These are phyloP conservation scores for Rhea pennata DNA, from an alignment of 2,113 vertebrate genomes.

Conservation along the genomic window DNA sequence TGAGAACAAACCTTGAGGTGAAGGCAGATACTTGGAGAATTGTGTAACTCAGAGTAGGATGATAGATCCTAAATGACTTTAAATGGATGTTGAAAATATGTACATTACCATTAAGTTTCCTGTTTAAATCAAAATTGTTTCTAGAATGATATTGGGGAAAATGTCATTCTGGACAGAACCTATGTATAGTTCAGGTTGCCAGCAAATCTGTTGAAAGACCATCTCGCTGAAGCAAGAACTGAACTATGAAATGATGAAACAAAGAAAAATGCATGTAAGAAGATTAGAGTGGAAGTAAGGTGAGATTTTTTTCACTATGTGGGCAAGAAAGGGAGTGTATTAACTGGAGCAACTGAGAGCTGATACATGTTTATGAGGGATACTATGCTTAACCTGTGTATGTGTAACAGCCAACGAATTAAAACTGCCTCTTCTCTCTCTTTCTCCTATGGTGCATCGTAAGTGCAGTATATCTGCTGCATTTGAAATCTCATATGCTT, in stretches of 20 bases:
- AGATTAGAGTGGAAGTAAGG: neutral
- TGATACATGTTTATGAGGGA: neutral
- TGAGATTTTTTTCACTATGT: neutral
- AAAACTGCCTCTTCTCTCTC: neutral
- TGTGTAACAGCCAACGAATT: neutral
- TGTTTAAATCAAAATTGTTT: slow-evolving; percentile 1
- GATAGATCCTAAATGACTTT: neutral
- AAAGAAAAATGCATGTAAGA: slow-evolving; percentile 10
- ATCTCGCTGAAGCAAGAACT: slow-evolving; percentile 25
- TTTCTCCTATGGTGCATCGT: neutral
- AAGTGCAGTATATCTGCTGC: neutral
- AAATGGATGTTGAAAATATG: neutral
- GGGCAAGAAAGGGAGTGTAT: neutral
- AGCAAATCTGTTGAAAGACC: neutral
- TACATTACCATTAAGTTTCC: neutral
- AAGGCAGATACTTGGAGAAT: neutral
- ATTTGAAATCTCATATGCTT: neutral
- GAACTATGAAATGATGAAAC: slow-evolving; percentile 16
- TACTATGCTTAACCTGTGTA: neutral
- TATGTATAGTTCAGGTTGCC: neutral
- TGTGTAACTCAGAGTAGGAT: neutral
- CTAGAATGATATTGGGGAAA: neutral
- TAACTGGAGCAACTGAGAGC: neutral
- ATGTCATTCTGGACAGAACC: neutral
- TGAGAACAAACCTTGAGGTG: neutral